Evolutionary conservation across 2,113 vertebrate species (phyloP).

Genomic region (Platichthys flesus): DNA sequence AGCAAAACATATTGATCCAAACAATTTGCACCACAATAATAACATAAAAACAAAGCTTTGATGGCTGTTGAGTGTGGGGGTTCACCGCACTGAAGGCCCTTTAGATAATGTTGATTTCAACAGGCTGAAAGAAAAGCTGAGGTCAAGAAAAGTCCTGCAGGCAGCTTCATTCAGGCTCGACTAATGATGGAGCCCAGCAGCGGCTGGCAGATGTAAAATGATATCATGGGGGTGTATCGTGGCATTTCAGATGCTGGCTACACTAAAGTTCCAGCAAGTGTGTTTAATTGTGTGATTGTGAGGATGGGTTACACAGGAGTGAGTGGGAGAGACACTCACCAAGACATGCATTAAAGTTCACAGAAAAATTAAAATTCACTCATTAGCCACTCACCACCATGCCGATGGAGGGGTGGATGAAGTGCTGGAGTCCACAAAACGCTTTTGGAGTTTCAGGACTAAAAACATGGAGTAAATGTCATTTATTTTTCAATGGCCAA

Average conservation of each 20-base stretch:
- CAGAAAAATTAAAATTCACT: too few species aligned
- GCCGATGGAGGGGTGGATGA: too few species aligned
- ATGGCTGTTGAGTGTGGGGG: conserved; percentile 16
- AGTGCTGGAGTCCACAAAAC: too few species aligned
- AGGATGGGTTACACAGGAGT: conserved; percentile 55
- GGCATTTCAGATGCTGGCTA: conserved; percentile 46
- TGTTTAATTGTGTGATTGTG: conserved; percentile 49
- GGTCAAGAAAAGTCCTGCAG: conserved; percentile 59
- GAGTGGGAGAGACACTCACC: conserved; percentile 68
- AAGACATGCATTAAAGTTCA: conserved; percentile 61
- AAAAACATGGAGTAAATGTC: conserved; percentile 29
- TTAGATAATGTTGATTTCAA: conserved; percentile 45
- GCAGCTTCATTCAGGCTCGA: conserved; percentile 41
- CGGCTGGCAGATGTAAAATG: conserved; percentile 53
- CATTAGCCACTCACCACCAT: too few species aligned
- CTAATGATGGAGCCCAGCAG: conserved; percentile 50
- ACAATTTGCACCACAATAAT: conserved; percentile 44
- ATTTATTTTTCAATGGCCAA: conserved; percentile 71
- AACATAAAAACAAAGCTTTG: conserved; percentile 35
- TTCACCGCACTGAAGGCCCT: conserved; percentile 13
- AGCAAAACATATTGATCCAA: conserved; percentile 60
- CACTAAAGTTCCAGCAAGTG: conserved; percentile 49
- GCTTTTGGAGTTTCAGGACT: too few species aligned
- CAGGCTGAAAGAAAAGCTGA: conserved; percentile 43
- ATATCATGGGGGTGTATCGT: conserved; percentile 27